phyloP scores from a whole-genome alignment of 2,888 invertebrate species.

The Tipula unca region DNA sequence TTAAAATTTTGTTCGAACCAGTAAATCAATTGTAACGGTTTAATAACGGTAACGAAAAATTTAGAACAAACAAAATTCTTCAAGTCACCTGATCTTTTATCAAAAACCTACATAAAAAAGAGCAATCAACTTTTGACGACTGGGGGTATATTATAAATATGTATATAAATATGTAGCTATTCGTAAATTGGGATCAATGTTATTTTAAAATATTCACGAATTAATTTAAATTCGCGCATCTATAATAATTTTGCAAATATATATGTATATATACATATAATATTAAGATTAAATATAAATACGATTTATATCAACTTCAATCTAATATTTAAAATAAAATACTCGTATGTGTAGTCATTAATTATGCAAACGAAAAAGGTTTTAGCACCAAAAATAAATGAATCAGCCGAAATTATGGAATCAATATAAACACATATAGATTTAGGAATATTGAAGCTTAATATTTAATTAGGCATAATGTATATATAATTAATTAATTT shows the following conservation, averaged over 20 bases:
- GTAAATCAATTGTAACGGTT: no score
- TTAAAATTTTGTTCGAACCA: no score
- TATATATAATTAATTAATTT: no score
- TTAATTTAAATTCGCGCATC: neutral
- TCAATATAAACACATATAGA: no score
- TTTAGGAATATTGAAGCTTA: no score
- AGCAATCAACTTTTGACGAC: neutral
- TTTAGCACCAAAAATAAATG: neutral
- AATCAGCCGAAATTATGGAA: neutral
- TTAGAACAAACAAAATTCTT: no score
- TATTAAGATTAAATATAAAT: no score
- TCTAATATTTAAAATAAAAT: neutral
- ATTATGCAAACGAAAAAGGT: neutral
- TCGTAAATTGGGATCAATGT: neutral
- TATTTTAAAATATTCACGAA: neutral
- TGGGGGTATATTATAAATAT: neutral
- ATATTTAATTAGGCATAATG: no score
- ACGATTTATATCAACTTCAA: no score
- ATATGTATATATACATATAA: neutral
- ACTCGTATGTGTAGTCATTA: neutral
- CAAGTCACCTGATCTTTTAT: neutral
- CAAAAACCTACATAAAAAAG: neutral
- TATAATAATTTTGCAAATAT: neutral
- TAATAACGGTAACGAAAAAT: no score
- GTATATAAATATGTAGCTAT: neutral